A percentile compares a stretch with the other conserved stretches of the same genome.
phyloP scores from a whole-genome alignment of 2,888 invertebrate species.

The Portevinia maculata region DNA sequence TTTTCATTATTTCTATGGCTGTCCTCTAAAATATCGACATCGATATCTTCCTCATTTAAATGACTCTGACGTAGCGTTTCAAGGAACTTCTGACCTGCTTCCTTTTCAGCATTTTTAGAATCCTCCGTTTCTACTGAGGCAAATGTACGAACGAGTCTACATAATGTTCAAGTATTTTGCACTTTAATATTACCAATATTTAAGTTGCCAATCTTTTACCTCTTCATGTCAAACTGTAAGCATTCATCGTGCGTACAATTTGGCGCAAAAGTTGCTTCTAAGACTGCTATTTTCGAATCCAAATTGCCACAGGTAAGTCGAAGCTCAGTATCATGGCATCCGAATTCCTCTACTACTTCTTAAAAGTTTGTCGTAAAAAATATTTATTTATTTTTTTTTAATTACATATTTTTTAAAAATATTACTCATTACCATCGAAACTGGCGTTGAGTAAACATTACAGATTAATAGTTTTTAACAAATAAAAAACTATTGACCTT shows the following conservation, averaged over 20 bases:
- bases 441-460: too few species aligned
- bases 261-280: constrained; percentile 86
- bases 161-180: not conserved
- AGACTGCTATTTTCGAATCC: constrained; percentile 86
- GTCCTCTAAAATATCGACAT: constrained; percentile 49
- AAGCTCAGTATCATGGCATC: constrained; percentile 85
- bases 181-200: not conserved
- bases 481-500: too few species aligned
- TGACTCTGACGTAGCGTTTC: constrained; percentile 75
- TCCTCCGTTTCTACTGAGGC: constrained; percentile 54
- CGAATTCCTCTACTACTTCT: constrained; percentile 87
- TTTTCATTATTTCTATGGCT: constrained; percentile 16
- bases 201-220: constrained; percentile 48
- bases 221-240: constrained; percentile 73
- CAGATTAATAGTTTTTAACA: too few species aligned
- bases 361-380: constrained; percentile 71
- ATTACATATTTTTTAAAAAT: not conserved
- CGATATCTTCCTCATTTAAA: constrained; percentile 63
- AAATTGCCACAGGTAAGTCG: constrained; percentile 86
- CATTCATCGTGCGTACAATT: constrained; percentile 76
- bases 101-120: constrained; percentile 73
- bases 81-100: constrained; percentile 76
- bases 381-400: not conserved
- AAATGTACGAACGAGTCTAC: constrained; percentile 58
- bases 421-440: too few species aligned